A percentile compares a stretch with the other conserved stretches of the same genome.
phyloP scores from a whole-genome alignment of 2,797 vertebrate species.

The Graptemys geographica region DNA sequence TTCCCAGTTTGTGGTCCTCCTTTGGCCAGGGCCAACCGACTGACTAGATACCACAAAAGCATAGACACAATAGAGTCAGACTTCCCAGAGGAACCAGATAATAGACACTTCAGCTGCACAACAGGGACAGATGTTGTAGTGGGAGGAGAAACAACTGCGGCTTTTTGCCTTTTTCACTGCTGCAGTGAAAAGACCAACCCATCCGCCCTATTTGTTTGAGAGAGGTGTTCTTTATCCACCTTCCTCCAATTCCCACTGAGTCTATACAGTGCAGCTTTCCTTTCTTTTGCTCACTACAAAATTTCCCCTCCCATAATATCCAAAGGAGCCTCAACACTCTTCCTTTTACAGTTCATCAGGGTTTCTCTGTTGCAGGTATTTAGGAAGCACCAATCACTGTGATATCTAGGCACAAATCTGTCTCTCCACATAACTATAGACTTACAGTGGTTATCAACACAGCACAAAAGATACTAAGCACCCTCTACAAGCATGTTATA shows the following conservation, averaged over 20 bases:
- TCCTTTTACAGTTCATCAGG: accelerated
- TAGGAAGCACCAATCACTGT: accelerated
- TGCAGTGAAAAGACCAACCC: neutral
- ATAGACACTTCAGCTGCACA: neutral
- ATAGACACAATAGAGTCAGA: neutral
- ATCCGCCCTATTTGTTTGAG: neutral
- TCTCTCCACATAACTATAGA: neutral
- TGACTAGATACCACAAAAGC: neutral
- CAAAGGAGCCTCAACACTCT: neutral
- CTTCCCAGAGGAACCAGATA: neutral
- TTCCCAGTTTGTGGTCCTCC: neutral
- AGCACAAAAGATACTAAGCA: neutral
- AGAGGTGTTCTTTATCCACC: neutral
- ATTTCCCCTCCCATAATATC: neutral
- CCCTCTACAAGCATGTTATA: accelerated
- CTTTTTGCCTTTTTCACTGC: neutral
- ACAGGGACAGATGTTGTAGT: neutral
- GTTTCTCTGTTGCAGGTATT: neutral
- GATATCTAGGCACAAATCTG: neutral
- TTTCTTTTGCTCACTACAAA: accelerated
- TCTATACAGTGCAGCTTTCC: neutral
- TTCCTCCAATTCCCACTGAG: neutral
- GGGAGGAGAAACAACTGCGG: neutral
- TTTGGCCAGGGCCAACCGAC: neutral
- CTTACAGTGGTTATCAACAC: neutral